Evolutionary conservation across 2,113 vertebrate species (phyloP), one percentile per base, ranked within the genome.

Genomic region (Pterocles burchelli): DNA sequence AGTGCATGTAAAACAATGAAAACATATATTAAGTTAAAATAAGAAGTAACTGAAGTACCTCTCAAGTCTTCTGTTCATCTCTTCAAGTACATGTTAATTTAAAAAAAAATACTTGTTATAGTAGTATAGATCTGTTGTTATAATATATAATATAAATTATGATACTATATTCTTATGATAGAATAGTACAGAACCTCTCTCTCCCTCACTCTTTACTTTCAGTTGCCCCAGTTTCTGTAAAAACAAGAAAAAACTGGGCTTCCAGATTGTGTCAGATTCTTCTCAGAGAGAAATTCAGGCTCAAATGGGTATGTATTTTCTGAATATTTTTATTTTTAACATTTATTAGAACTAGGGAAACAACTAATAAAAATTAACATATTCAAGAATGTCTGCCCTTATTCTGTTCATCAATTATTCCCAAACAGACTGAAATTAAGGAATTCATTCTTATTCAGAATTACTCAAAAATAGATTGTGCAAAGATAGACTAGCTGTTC

Each of bases 401-500:
- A 84, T 89, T 90, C 91, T 63, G 16, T 84, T 96, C 43, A 81
- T 89, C 63, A 93, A 90, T 95, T 90, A 92, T 90, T 92, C 88
- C 59, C 57, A 92, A 95, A 80, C 29, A 65, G 65, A 80, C 18
- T 61, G 51, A 87, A 95, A 87, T 81, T 38, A 87, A 93, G 22
- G 43, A 78, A 63, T 73, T 80, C 0, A 24, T 76, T 83, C 43
- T 76, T 73, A 79, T 26, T 89, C 52, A 92, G 24, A 93, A 84
- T 78, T 55, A 59, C n/a, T 89, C 34, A 92, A 66, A 96, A 90
- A 74, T 51, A 86, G 67, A 62, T 70, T 84, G 7, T 74, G 36
- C 43, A 59, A 80, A 90, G 90, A 59, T 20, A 85, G 83, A 51
- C 26, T 81, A 59, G 46, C 34, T 81, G 28, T 77, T 86, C 72